Percentiles rank a stretch among this genome's conserved stretches.
Conservation (phyloP, 2,113 vertebrate species). For the Scytalopus superciliaris region DNA sequence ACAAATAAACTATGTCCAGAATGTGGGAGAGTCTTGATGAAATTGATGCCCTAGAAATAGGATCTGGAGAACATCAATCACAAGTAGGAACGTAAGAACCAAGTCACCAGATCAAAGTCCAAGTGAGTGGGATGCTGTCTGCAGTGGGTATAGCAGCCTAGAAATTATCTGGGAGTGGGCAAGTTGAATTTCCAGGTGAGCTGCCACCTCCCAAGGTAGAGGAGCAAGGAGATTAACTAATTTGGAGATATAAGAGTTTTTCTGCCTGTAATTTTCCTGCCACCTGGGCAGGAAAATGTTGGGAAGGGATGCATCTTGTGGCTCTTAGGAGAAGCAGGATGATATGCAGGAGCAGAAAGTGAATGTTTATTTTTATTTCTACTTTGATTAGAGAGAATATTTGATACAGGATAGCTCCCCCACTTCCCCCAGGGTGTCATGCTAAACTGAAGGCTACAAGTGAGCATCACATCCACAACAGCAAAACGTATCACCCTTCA, state of each 20-base stretch:
- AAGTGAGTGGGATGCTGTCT: background rate
- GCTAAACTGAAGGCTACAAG: background rate
- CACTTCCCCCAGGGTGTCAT: background rate
- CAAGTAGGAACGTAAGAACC: background rate
- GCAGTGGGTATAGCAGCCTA: background rate
- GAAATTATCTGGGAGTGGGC: background rate
- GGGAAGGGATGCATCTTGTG: background rate
- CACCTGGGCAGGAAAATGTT: fast-evolving
- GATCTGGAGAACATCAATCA: background rate
- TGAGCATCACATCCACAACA: constrained; percentile 23
- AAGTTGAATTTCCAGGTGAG: background rate
- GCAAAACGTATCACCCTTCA: background rate
- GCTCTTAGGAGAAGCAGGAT: background rate
- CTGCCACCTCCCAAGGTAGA: background rate
- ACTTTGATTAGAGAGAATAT: background rate
- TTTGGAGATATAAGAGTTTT: background rate
- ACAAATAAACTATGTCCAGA: background rate
- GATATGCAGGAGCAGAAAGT: background rate
- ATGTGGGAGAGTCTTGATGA: background rate
- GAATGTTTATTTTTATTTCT: background rate
- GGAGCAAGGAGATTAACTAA: background rate
- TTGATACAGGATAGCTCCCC: background rate
- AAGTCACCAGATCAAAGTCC: background rate
- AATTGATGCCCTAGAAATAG: background rate
- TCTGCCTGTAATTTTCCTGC: background rate